These are phyloP conservation scores for Crotalus viridis DNA, from an alignment of 2,113 vertebrate species.

Conservation along the genomic window DNA sequence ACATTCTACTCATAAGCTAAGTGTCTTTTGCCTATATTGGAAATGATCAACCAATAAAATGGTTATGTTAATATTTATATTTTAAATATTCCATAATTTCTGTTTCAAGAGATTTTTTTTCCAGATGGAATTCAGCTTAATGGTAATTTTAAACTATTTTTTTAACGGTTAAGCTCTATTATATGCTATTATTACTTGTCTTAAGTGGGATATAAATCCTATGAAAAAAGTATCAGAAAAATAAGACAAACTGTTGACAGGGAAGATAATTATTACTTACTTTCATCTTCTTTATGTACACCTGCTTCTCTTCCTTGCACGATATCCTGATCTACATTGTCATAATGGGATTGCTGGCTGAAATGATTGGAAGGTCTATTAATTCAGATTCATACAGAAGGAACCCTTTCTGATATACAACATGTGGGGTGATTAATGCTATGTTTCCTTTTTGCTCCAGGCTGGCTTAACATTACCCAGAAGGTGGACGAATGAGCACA, in stretches of 20 bases:
- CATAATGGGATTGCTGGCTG: slow-evolving; percentile 82
- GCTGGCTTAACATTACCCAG: neutral
- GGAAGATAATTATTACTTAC: slow-evolving; percentile 48
- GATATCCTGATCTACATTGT: slow-evolving; percentile 82
- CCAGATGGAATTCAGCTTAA: neutral
- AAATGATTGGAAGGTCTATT: slow-evolving; percentile 32
- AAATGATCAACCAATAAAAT: neutral
- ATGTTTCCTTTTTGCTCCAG: neutral
- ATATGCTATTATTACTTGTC: neutral
- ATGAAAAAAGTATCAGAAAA: neutral
- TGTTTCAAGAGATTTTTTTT: neutral
- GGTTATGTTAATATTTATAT: neutral
- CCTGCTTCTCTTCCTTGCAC: slow-evolving; percentile 80
- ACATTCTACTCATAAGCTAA: neutral
- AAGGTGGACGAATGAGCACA: neutral
- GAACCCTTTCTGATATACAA: neutral
- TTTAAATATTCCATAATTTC: neutral
- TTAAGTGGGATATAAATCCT: neutral
- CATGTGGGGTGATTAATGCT: neutral
- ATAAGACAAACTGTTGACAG: neutral
- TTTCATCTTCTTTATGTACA: slow-evolving; percentile 76
- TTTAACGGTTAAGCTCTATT: neutral
- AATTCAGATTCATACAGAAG: slow-evolving; percentile 23
- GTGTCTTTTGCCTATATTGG: neutral
- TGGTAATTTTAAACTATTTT: neutral